Base-by-base conservation (phyloP, 1,140 invertebrate genomes). In the Saccostrea glomerata region DNA sequence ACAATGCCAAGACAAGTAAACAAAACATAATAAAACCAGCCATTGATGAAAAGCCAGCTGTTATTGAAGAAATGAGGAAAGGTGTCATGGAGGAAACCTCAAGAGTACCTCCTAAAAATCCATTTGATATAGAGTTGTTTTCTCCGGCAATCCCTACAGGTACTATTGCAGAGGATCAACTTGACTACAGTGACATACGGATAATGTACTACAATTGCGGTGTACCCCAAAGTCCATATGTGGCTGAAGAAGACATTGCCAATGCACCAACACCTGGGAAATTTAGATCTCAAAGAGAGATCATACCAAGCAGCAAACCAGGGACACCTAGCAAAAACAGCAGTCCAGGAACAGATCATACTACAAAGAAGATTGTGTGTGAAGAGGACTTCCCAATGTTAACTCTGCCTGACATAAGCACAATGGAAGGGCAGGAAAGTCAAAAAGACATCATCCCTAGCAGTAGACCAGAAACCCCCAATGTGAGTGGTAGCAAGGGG, bases 131-230 rank as follows among this genome's bases (percentile, higher is more conserved):
- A 77, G 23, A 30, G 9, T 36, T 77, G 23, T 30, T 77, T 25
- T 77, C 70, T 30, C 70, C 70, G 13, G 70, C 70, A 77, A 77
- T 36, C 25, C 70, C 70, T 30, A 15, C 25, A 36, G 66, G 20
- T 11, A 73, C 66, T 9, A 73, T 73, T 12, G 4, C 66, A 30
- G 70, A 77, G 12, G 70, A 77, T 66, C 60, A 66, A 36, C 13
- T 77, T 30, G 70, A 77, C 30, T 77, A 36, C 70, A 77, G 25
- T 77, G 70, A 77, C 70, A 77, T 77, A 30, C 11, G 70, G 25
- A 77, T 77, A 30, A 77, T 77, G 70, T 77, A 77, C 70, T 77
- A 77, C 25, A 36, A 77, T 30, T 36, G 15, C 30, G 70, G 70
- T 77, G 25, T 77, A 30, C 70, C 70, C 23, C 70, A 77, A 30